Evolutionary conservation across 2,797 vertebrate genomes (phyloP), one percentile per base, ranked within the genome.

Genomic region (Menidia menidia): DNA sequence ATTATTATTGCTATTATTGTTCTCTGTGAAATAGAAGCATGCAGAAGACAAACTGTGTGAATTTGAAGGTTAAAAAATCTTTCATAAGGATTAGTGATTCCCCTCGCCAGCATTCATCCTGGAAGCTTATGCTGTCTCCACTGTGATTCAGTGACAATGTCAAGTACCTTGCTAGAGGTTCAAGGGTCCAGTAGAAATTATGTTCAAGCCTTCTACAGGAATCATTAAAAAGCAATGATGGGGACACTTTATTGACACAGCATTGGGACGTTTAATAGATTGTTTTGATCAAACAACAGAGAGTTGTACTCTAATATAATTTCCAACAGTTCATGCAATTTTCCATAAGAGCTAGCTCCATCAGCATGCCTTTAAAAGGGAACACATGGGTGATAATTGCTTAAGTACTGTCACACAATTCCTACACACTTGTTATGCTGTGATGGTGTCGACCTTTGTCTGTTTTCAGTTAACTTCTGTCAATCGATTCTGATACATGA

Each of bases 401-500:
- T 74, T 62, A 81, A 77, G 71, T 75, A 75, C 80, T 67, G 81
- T 73, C 81, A 85, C 78, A 80, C 83, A 72, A 82, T 89, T 84
- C 25, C 80, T 82, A 87, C 86, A 86, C 89, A 87, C 87, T 77
- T 90, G 83, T 89, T 92, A 88, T 91, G 81, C 89, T 89, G 86
- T 85, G 81, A 91, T 91, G 90, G 89, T 92, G 90, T 93, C 91
- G 78, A 90, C 85, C 83, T 89, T 81, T 92, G 90, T 93, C 89
- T 93, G 83, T 92, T 92, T 94, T 92, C 85, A 91, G 85, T 93
- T 93, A 89, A 89, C 88, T 92, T 91, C 91, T 93, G 89, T 92
- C 88, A 84, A 92, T 91, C 87, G 74, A 92, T 93, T 93, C 84
- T 91, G 90, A 94, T 91, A 92, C 87, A 89, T 90, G 90, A 89